Conservation (phyloP, 2,888 invertebrate species). For the Rhodophaea formosa region DNA sequence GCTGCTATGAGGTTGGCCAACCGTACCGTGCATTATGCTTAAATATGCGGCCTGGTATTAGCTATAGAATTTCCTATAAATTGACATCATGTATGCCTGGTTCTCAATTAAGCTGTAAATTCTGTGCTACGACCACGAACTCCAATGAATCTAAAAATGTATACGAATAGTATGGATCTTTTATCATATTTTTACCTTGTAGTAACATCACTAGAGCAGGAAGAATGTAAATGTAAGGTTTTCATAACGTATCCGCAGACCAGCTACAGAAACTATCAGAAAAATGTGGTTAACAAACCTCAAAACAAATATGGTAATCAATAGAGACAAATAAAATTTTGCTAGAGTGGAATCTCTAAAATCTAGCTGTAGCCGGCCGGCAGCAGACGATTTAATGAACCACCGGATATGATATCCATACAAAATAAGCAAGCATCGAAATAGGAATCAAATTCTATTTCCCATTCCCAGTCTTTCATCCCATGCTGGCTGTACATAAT, state of each 20-base stretch:
- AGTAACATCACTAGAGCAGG: too few species aligned
- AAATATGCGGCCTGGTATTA: constrained; percentile 2
- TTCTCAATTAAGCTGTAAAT: not conserved
- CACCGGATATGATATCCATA: not conserved
- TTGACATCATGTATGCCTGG: not conserved
- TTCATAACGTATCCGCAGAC: too few species aligned
- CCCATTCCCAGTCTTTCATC: constrained; percentile 44
- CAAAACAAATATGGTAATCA: too few species aligned
- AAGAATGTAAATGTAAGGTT: too few species aligned
- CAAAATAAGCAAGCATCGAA: constrained; percentile 38
- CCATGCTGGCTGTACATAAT: constrained; percentile 25
- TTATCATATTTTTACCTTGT: too few species aligned
- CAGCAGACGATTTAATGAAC: not conserved
- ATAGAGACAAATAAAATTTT: too few species aligned
- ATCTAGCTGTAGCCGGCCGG: not conserved
- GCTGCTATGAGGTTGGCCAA: constrained; percentile 49
- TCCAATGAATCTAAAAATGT: too few species aligned
- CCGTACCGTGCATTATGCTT: constrained; percentile 27
- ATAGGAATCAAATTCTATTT: constrained; percentile 48
- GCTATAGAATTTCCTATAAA: not conserved
- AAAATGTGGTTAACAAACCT: too few species aligned
- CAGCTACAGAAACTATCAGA: too few species aligned
- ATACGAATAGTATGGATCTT: too few species aligned
- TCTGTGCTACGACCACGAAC: too few species aligned
- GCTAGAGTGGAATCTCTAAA: not conserved